Conservation (phyloP, 2,888 invertebrate species). For the Lithodes maja region DNA sequence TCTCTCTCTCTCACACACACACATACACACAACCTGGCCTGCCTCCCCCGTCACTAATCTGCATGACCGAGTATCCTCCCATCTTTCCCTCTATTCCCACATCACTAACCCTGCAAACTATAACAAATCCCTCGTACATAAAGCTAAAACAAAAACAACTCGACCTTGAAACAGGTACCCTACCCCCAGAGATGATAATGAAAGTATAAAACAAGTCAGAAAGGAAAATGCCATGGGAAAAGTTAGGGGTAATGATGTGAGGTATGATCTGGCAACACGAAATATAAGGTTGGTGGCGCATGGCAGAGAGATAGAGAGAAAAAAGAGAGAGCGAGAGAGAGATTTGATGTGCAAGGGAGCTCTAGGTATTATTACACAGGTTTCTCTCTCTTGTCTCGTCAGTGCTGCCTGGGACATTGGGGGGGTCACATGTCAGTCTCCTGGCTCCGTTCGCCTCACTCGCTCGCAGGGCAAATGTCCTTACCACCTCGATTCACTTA, state of each 20-base stretch:
- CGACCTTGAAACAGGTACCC: no score
- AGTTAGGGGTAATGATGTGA: neutral
- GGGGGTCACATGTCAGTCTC: neutral
- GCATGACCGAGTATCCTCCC: neutral
- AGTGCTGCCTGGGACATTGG: neutral
- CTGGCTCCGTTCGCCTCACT: neutral
- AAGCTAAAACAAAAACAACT: no score
- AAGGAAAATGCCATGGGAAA: neutral
- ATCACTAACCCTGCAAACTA: neutral
- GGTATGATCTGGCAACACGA: neutral
- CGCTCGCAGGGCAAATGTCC: neutral
- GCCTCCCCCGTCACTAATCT: neutral
- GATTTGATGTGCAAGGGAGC: no score
- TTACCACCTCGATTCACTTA: neutral
- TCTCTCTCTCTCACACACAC: neutral
- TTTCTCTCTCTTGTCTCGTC: neutral
- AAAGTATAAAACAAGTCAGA: no score
- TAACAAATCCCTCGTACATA: no score
- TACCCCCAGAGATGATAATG: no score
- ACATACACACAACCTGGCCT: neutral
- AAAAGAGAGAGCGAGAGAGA: neutral
- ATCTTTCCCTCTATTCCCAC: neutral
- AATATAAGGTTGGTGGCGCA: neutral
- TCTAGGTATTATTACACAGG: no score
- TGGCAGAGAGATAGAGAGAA: neutral